phyloP scores from a whole-genome alignment of 2,888 invertebrate genomes.

The Drosophila aldrichi region DNA sequence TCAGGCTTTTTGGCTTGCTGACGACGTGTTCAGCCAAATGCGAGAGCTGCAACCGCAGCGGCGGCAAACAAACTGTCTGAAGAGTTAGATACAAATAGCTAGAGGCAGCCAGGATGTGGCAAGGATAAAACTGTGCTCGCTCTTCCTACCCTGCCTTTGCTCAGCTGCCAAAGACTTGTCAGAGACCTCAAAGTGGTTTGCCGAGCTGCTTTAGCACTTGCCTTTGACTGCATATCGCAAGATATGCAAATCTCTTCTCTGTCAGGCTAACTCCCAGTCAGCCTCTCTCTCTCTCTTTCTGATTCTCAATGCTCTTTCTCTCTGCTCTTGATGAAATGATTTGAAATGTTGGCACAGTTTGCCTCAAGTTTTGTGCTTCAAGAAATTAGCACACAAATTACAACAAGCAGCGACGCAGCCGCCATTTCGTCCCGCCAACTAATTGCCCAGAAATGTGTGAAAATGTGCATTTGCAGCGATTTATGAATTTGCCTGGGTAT shows the following conservation, averaged over 20 bases:
- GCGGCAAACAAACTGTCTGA: slow-evolving; percentile 16
- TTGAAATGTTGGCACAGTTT: slow-evolving; percentile 57
- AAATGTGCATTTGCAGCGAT: slow-evolving; percentile 37
- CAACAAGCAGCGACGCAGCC: slow-evolving; percentile 31
- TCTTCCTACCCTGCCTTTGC: neutral
- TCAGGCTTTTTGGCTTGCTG: slow-evolving; percentile 21
- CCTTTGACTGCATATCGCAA: slow-evolving; percentile 44
- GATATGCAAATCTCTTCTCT: slow-evolving; percentile 65
- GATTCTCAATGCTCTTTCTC: too few relatives aligned
- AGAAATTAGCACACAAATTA: slow-evolving; percentile 74
- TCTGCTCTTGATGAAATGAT: slow-evolving; percentile 44
- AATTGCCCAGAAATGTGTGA: slow-evolving; percentile 44
- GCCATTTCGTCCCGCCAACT: neutral
- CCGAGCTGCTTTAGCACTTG: slow-evolving; percentile 45
- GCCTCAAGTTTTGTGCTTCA: slow-evolving; percentile 52
- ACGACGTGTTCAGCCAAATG: slow-evolving; percentile 14
- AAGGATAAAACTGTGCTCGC: slow-evolving; percentile 3
- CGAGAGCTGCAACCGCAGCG: slow-evolving; percentile 34
- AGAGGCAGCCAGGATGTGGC: slow-evolving; percentile 22
- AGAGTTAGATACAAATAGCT: slow-evolving; percentile 19
- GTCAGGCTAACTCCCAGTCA: neutral
- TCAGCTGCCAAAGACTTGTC: slow-evolving; percentile 29
- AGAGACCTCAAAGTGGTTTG: slow-evolving; percentile 51
- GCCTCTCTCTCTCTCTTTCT: neutral
- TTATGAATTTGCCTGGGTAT: slow-evolving; percentile 15